Conservation (phyloP, 1,140 invertebrate genomes). For the Contarinia nasturtii region DNA sequence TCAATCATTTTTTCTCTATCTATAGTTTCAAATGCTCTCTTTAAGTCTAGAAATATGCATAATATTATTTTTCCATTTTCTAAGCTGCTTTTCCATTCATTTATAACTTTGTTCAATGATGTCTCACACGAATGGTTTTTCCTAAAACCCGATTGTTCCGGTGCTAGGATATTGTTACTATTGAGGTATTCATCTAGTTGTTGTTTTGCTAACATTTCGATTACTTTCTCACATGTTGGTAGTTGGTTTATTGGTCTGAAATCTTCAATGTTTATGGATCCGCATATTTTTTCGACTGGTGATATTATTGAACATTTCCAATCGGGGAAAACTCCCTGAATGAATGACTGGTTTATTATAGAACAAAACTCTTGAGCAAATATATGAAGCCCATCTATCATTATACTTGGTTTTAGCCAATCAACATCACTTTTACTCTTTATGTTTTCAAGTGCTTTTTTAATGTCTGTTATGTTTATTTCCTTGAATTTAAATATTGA, state of each 20-base stretch:
- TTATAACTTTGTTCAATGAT: no score
- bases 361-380: neutral
- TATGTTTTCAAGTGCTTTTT: no score
- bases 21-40: no score
- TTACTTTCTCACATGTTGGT: no score
- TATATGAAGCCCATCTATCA: neutral
- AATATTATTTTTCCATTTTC: neutral
- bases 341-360: neutral
- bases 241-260: neutral
- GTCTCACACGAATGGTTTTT: no score
- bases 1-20: neutral
- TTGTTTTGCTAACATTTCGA: neutral
- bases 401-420: neutral
- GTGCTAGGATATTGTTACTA: neutral
- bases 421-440: neutral
- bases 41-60: neutral
- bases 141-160: no score
- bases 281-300: constrained; percentile 9
- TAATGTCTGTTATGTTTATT: no score
- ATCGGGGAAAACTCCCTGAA: neutral
- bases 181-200: neutral
- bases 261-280: constrained; percentile 6
- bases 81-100: neutral
- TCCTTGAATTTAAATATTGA: no score
- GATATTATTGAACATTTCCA: constrained; percentile 8